Evolutionary conservation across 2,888 invertebrate genomes (phyloP).

Genomic region (Oxyscelio sp.): DNA sequence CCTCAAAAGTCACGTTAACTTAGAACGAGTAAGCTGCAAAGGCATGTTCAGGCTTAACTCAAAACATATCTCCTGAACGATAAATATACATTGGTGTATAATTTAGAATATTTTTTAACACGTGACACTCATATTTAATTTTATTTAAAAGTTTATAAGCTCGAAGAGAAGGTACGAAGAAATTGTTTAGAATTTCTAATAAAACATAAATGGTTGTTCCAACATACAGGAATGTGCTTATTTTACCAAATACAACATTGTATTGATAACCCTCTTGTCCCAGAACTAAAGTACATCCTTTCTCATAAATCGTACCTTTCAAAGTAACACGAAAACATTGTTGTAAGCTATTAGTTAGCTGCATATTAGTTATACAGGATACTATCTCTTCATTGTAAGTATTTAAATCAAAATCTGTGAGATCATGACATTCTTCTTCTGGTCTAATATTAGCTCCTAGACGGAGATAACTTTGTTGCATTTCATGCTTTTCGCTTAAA

Average conservation of each 20-base stretch:
- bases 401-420: slow-evolving; percentile 11
- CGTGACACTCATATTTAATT: not conserved
- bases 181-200: slow-evolving; percentile 51
- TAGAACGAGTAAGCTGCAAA: slow-evolving; percentile 22
- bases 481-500: slow-evolving; percentile 36
- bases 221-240: slow-evolving; percentile 40
- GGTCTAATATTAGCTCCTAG: slow-evolving; percentile 35
- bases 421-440: slow-evolving; percentile 25
- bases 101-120: not conserved
- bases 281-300: slow-evolving; percentile 21
- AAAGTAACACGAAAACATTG: slow-evolving; percentile 40
- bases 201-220: slow-evolving; percentile 40
- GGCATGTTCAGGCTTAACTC: slow-evolving; percentile 60
- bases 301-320: slow-evolving; percentile 28
- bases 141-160: slow-evolving; percentile 39
- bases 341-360: slow-evolving; percentile 14
- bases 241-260: slow-evolving; percentile 53
- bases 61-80: slow-evolving; percentile 14
- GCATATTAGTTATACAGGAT: not conserved
- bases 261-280: slow-evolving; percentile 37
- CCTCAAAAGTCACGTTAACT: not conserved
- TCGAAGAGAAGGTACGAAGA: slow-evolving; percentile 43
- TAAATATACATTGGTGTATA: not conserved
- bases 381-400: slow-evolving; percentile 29
- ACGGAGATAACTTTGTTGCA: slow-evolving; percentile 43